Evolutionary conservation across 2,113 vertebrate genomes (phyloP).

Genomic region (Choloepus hoffmanni): DNA sequence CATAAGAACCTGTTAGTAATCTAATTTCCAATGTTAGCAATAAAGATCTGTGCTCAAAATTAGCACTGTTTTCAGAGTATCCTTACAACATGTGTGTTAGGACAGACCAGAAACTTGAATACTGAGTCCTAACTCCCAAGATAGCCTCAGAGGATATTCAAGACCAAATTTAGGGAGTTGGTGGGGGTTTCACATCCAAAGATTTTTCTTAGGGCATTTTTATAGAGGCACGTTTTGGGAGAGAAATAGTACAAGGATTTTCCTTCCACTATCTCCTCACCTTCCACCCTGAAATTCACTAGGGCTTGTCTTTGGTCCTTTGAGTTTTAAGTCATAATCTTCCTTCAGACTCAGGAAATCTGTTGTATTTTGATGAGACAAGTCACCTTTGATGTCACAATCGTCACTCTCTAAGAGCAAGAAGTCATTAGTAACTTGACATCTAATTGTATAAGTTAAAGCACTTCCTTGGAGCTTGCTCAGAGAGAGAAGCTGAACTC

Average conservation of each 20-base stretch:
- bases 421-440: constrained; percentile 55
- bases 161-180: neutral
- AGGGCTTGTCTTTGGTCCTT: neutral
- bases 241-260: neutral
- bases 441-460: constrained; percentile 64
- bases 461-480: constrained; percentile 41
- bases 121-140: neutral
- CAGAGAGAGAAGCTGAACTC: constrained; percentile 52
- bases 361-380: constrained; percentile 64
- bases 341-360: neutral
- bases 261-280: neutral
- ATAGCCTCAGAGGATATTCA: neutral
- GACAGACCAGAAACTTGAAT: neutral
- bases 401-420: constrained; percentile 59
- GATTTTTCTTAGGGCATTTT: neutral
- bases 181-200: neutral
- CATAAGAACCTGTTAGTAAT: neutral
- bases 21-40: neutral
- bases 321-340: constrained; percentile 55
- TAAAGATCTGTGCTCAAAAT: neutral
- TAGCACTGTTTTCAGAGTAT: neutral
- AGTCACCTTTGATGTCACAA: constrained; percentile 60
- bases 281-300: neutral
- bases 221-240: neutral
- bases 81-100: neutral